Conservation (phyloP, 2,888 invertebrate species). For the Gymnoscelis rufifasciata region DNA sequence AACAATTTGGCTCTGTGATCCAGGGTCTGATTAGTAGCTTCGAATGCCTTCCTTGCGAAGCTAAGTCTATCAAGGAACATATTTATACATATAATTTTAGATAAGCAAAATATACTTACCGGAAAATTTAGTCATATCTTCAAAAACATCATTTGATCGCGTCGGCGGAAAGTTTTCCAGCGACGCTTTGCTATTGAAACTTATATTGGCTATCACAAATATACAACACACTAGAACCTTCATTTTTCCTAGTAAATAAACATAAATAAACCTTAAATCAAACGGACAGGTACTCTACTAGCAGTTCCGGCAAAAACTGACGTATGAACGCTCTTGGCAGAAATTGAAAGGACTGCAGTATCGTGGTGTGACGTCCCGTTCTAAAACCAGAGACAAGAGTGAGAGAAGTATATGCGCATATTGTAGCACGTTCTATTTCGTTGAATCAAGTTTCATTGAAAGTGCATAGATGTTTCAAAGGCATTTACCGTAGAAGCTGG, state of each 20-base stretch:
- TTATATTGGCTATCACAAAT: slow-evolving; percentile 59
- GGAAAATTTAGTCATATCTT: slow-evolving; percentile 57
- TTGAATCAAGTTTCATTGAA: background rate
- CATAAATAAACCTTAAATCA: too few species aligned
- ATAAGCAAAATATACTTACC: slow-evolving; percentile 38
- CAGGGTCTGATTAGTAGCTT: too few species aligned
- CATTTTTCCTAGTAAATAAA: too few species aligned
- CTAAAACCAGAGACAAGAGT: background rate
- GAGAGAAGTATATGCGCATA: slow-evolving; percentile 9
- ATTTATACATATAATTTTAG: too few species aligned
- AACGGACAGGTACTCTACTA: slow-evolving; percentile 6
- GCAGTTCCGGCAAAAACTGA: slow-evolving; percentile 16
- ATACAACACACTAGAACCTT: slow-evolving; percentile 57
- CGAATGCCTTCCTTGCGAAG: too few species aligned
- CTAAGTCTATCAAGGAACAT: too few species aligned
- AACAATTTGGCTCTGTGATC: too few species aligned
- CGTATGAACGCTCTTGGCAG: background rate
- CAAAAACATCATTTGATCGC: slow-evolving; percentile 49
- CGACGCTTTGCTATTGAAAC: slow-evolving; percentile 65
- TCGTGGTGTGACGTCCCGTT: background rate
- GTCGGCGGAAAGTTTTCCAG: slow-evolving; percentile 59
- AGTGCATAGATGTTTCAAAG: background rate
- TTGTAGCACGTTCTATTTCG: slow-evolving; percentile 12
- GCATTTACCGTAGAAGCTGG: background rate
- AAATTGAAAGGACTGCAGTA: slow-evolving; percentile 3